Evolutionary conservation across 2,888 invertebrate genomes (phyloP).

Genomic region (Oxyscelio sp.): DNA sequence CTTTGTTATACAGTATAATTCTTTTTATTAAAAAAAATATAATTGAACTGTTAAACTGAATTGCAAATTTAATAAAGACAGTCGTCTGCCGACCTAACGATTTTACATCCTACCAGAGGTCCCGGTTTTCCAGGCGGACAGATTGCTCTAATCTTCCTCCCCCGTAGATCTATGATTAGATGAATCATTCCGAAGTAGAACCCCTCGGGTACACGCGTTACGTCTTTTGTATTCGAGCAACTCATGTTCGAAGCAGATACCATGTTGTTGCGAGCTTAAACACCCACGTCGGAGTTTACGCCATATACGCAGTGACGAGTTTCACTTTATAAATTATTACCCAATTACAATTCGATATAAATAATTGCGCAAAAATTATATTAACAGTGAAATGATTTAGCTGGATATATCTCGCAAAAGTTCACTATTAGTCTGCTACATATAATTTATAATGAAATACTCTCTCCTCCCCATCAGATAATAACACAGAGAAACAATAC

Average conservation of each 20-base stretch:
- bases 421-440: background rate
- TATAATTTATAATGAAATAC: conserved; percentile 23
- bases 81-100: background rate
- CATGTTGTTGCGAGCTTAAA: conserved; percentile 44
- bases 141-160: conserved; percentile 32
- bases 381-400: background rate
- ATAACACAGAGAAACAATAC: conserved; percentile 2
- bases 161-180: conserved; percentile 59
- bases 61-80: conserved; percentile 37
- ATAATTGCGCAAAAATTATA: conserved; percentile 4
- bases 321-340: conserved; percentile 17
- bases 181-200: conserved; percentile 61
- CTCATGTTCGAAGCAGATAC: conserved; percentile 64
- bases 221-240: conserved; percentile 58
- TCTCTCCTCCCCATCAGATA: background rate
- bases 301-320: conserved; percentile 21
- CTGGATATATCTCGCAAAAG: background rate
- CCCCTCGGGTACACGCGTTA: conserved; percentile 60
- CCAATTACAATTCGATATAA: conserved; percentile 7
- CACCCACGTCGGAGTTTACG: conserved; percentile 37
- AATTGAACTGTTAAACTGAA: conserved; percentile 45
- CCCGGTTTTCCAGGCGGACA: background rate
- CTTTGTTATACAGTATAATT: no score
- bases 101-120: no score
- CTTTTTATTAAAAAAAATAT: no score